Evolutionary conservation across 2,113 vertebrate genomes (phyloP).

Genomic region (Gallinago paraguaiae): DNA sequence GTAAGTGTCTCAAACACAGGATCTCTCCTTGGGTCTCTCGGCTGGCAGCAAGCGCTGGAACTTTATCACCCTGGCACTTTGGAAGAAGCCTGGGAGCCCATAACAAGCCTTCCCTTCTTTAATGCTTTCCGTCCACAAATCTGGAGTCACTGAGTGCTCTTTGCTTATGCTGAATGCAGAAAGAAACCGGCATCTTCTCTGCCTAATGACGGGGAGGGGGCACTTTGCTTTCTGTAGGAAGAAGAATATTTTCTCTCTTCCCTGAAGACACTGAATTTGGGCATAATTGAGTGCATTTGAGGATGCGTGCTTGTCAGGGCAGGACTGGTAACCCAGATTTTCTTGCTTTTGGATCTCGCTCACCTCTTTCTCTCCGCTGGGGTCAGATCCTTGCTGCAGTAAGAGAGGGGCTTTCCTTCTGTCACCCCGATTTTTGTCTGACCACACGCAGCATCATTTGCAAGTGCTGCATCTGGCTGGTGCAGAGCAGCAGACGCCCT

Average conservation of each 20-base stretch:
- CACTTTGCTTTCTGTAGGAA: not conserved
- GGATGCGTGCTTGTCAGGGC: not conserved
- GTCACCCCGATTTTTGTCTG: not conserved
- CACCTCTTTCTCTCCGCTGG: not conserved
- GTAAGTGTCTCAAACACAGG: slow-evolving; percentile 84
- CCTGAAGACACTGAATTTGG: not conserved
- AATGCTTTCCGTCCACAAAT: not conserved
- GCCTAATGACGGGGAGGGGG: not conserved
- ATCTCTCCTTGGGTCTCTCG: slow-evolving; percentile 9
- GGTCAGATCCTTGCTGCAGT: not conserved
- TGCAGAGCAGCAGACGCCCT: not conserved
- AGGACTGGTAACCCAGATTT: not conserved
- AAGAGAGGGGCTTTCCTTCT: not conserved
- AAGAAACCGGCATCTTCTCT: not conserved
- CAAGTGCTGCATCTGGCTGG: not conserved
- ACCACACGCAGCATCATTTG: not conserved
- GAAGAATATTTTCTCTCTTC: not conserved
- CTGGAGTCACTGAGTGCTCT: not conserved
- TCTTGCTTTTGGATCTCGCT: slow-evolving; percentile 15
- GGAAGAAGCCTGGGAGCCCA: not conserved
- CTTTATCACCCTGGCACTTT: not conserved
- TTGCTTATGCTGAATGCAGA: not conserved
- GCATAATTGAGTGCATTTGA: not conserved
- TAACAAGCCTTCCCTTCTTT: not conserved
- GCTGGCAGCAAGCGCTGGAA: not conserved